Base-by-base conservation (phyloP, 2,797 vertebrate species). In the Spizella passerina region DNA sequence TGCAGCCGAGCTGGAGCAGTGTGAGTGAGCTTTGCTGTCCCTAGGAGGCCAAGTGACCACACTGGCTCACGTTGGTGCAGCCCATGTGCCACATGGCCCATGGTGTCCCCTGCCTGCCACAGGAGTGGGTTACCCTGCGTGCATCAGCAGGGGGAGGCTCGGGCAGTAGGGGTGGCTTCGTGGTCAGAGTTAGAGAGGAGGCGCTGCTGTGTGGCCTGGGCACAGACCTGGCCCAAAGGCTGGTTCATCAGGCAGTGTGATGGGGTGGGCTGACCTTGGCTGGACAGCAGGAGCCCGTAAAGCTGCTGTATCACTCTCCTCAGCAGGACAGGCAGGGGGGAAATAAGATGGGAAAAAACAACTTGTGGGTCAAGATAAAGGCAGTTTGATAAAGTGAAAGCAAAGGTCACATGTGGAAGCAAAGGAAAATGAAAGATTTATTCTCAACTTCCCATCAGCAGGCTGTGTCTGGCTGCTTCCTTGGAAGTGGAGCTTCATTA, bases 1-100 rank as follows among this genome's bases (percentile, higher is more conserved):
- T 83, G 65, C 49, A 78, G 88, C 59, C 0, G 1, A 55, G n/a
- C 14, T 66, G 52, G 60, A 95, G 60, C 38, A 12, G 41, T 7
- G 16, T 17, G 39, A 77, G 59, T 17, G 73, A 63, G 26, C 44
- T 80, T 64, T 80, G 52, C 79, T 89, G 44, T 49, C 47, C 12
- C 12, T 18, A 9, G 47, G 56, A 60, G 56, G n/a, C 41, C 0
- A 0, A 44, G 44, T n/a, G 24, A 34, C 47, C 3, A 10, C 7
- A 2, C 43, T 18, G 76, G n/a, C 47, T 66, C 1, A 0, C 22
- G 29, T 26, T 55, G 47, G 18, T 66, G 64, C 36, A 32, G 69
- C 49, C 61, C 18, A 0, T 12, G 49, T 7, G 12, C 47, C 49
- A 6, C 4, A 0, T 15, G 50, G 49, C 5, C 76, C 55, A 23